Base-by-base conservation (phyloP, 1,140 invertebrate species). In the Drosophila oshimai region DNA sequence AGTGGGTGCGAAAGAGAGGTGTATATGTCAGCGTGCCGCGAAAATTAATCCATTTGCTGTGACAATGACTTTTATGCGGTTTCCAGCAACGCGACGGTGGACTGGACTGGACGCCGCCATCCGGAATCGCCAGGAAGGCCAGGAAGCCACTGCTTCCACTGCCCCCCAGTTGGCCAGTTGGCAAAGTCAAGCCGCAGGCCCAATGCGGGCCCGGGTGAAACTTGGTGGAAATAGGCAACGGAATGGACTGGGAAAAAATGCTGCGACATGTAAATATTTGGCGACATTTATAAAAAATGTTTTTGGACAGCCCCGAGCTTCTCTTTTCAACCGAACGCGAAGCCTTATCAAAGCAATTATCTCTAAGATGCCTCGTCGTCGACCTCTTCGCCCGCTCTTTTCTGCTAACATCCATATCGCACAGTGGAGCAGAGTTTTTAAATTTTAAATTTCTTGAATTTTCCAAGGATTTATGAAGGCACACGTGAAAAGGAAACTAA, bases 1-100 rank as follows among this genome's bases (percentile, higher is more conserved):
- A 28, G 46, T 9, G 54, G 5, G 39, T 28, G 18, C 18, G 31
- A 49, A 57, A 62, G 53, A 64, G 54, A 67, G 39, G 46, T 54
- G 49, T 67, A 70, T 74, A 87, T 87, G 81, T 76, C 81, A 87
- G 79, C 69, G 73, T 87, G 81, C 83, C 83, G 76, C 73, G 83
- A 88, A 87, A 87, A 87, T 87, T 87, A 87, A 87, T 87, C 83
- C 81, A 87, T 87, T 87, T 87, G 83, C 77, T 87, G 81, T 87
- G 81, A 87, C 81, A 88, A 87, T 87, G 81, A 87, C 76, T 87
- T 86, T 87, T 87, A 87, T 87, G 83, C 81, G 81, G 81, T 87
- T 87, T 81, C 68, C 81, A 87, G 60, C 71, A 79, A 74, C 64
- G 70, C 80, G 70, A 28, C 71, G 33, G 26, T 39, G 54, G n/a